These are phyloP conservation scores for Bradypodion ventrale DNA, from an alignment of 2,797 vertebrate genomes.

Conservation along the genomic window DNA sequence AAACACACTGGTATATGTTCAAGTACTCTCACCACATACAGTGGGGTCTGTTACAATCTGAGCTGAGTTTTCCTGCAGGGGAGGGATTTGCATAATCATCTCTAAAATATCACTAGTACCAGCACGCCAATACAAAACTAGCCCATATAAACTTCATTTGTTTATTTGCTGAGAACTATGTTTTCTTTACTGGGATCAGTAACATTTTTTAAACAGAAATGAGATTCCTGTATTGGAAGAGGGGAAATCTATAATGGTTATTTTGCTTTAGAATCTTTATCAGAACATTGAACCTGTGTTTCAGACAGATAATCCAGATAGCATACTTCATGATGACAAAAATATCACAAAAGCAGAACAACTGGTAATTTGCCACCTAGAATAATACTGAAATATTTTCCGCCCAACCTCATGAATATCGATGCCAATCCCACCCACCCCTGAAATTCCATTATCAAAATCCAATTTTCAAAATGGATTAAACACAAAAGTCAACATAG, in stretches of 20 bases:
- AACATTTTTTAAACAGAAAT: neutral
- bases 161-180: accelerated
- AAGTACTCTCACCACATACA: conserved; percentile 7
- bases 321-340: neutral
- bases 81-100: conserved; percentile 5
- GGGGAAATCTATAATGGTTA: neutral
- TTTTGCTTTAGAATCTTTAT: neutral
- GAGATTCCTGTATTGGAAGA: neutral
- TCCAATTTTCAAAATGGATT: neutral
- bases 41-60: conserved; percentile 20
- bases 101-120: conserved; percentile 14
- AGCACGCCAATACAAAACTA: accelerated
- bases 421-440: neutral
- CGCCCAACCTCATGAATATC: neutral
- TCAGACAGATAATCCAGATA: neutral
- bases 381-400: neutral
- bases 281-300: neutral
- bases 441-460: neutral
- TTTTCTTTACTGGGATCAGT: accelerated
- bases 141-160: accelerated
- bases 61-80: conserved; percentile 42
- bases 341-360: neutral
- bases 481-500: neutral
- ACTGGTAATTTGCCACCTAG: neutral
- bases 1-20: conserved; percentile 31